Conservation (phyloP, 23 tunicate genomes). For the Styela plicata region DNA sequence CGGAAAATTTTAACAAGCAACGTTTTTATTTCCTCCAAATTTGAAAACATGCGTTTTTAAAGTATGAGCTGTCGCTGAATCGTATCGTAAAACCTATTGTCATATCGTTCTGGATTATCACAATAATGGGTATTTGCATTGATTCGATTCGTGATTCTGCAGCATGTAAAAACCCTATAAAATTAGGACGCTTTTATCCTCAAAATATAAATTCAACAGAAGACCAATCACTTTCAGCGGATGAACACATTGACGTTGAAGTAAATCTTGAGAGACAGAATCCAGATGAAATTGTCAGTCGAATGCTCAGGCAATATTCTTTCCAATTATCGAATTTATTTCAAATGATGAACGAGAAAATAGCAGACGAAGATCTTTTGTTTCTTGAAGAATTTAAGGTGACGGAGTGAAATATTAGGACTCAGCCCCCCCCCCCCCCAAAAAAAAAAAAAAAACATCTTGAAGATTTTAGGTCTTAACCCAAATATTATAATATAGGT, state of each 20-base stretch:
- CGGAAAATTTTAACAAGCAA: too few species aligned
- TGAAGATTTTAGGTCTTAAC: neutral
- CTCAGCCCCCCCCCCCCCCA: too few species aligned
- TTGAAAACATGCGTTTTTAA: neutral
- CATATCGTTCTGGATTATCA: too few species aligned
- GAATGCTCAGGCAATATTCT: neutral
- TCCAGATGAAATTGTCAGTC: neutral
- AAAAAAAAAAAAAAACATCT: too few species aligned
- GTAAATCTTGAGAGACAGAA: neutral
- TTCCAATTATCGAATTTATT: neutral
- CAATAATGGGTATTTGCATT: too few species aligned
- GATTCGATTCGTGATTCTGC: too few species aligned
- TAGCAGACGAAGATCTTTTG: slow-evolving; percentile 11
- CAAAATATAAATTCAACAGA: neutral
- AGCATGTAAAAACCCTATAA: neutral
- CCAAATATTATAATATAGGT: neutral
- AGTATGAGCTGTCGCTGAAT: neutral
- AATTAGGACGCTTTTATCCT: neutral
- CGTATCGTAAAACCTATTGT: neutral
- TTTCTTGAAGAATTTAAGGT: slow-evolving; percentile 32
- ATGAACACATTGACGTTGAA: neutral
- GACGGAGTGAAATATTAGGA: too few species aligned
- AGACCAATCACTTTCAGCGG: neutral
- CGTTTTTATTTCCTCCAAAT: too few species aligned
- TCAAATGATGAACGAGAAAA: neutral